Conservation (phyloP, 1,140 invertebrate species). For the Lasaia peninsularis region DNA sequence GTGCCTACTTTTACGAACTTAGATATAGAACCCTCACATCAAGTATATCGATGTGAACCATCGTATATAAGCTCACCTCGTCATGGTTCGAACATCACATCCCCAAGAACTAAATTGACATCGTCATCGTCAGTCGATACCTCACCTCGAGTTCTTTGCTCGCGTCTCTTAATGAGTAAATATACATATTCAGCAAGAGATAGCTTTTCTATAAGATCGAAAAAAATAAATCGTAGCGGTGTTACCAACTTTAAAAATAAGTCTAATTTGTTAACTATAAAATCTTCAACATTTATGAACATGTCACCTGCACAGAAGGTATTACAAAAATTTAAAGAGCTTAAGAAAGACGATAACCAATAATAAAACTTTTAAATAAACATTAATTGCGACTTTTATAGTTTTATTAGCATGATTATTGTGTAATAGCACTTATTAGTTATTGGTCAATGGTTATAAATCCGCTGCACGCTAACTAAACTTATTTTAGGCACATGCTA, state of each 20-base stretch:
- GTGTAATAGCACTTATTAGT: too few species aligned
- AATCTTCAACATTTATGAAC: constrained; percentile 38
- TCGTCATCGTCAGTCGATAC: constrained; percentile 42
- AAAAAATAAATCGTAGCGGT: constrained; percentile 22
- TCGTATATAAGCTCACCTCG: constrained; percentile 47
- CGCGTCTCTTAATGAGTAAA: constrained; percentile 42
- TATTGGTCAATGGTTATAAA: too few species aligned
- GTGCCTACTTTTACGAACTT: constrained; percentile 39
- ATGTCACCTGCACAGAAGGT: constrained; percentile 48
- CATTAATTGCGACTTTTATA: not conserved
- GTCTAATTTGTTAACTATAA: constrained; percentile 38
- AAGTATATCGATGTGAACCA: constrained; percentile 47
- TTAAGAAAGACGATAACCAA: constrained; percentile 37
- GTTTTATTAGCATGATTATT: not conserved
- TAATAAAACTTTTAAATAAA: not conserved
- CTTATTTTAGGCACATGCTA: too few species aligned
- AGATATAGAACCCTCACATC: constrained; percentile 22
- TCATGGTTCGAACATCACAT: constrained; percentile 39
- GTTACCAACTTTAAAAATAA: constrained; percentile 14
- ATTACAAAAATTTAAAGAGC: constrained; percentile 52
- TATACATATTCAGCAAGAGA: constrained; percentile 31
- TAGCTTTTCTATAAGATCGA: constrained; percentile 15
- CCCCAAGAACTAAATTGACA: constrained; percentile 27
- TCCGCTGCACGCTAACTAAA: too few species aligned
- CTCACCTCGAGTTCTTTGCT: constrained; percentile 43